Evolutionary conservation across 2,888 invertebrate species (phyloP), one percentile per base, ranked within the genome.

Genomic region (Hydroisotoma schaefferi): DNA sequence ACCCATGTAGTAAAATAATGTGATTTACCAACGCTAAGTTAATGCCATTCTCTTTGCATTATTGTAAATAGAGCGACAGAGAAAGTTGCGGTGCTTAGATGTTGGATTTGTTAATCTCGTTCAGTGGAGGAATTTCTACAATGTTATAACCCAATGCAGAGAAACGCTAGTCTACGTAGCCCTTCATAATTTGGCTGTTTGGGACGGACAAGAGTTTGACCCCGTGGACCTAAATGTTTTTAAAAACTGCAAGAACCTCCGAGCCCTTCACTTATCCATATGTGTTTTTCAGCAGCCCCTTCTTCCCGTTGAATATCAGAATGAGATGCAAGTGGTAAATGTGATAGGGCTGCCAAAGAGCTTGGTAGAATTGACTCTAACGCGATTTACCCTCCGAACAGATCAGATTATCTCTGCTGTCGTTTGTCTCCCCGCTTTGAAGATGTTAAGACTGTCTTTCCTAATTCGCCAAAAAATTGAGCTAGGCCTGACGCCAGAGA

Each of bases 141-240:
- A 38, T 20, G 48, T 40, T 1, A 4, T 51, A 4, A 2, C 4
- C 18, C 28, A 40, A 2, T 57, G 51, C 25, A 40, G 43, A 2
- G 23, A 18, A 12, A 49, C 57, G 2, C 43, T 57, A 5, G 51
- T 57, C 22, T 57, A 49, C 23, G 29, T 57, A 5, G 2, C 43
- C 8, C 23, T 57, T 2, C 57, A 57, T 27, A 49, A 49, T 28
- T 57, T 57, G 28, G 57, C 57, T 15, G 51, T 57, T 6, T 57
- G 40, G 47, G 23, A 26, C 4, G 28, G 49, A 5, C 18, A 18
- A 12, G 28, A 15, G 12, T 51, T 57, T 26, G 23, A 8, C 10
- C 57, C 57, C 4, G 18, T 57, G 8, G 57, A 57, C 37, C 49
- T 57, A 15, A 49, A 28, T 6, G 5, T 51, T 27, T 57, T 57